Evolutionary conservation across 92 coral and sea anemone species (phyloP).

Genomic region (Phymanthus crucifer): DNA sequence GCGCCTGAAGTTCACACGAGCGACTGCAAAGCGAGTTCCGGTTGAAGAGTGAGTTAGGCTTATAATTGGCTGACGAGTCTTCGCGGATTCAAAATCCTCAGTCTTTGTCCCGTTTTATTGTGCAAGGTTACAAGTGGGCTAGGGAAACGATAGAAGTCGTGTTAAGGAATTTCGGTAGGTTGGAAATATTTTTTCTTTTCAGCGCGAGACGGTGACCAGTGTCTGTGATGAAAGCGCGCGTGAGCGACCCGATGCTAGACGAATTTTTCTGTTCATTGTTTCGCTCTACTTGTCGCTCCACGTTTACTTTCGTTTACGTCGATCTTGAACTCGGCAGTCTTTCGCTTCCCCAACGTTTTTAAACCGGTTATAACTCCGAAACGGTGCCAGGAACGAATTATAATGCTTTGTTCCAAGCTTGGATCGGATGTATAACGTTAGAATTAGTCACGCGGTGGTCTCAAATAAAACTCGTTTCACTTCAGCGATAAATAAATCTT

Average conservation of each 20-base stretch:
- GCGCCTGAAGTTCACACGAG: conserved; percentile 28
- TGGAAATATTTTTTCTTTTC: conserved; percentile 6
- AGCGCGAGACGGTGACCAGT: conserved; percentile 27
- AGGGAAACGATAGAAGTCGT: conserved; percentile 1
- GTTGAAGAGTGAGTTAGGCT: conserved; percentile 38
- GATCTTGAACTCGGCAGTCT: conserved; percentile 7
- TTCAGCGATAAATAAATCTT: conserved; percentile 1
- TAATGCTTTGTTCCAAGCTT: conserved; percentile 6
- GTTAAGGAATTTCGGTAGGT: conserved; percentile 22
- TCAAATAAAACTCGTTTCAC: conserved; percentile 18
- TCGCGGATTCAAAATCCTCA: conserved; percentile 10
- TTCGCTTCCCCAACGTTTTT: conserved; percentile 27
- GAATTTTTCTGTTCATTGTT: conserved; percentile 38
- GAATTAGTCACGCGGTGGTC: conserved; percentile 34
- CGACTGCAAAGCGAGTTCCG: conserved; percentile 63
- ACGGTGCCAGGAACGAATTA: conserved; percentile 4
- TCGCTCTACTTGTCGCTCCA: conserved; percentile 34
- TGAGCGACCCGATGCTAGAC: conserved; percentile 29
- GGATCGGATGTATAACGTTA: conserved; percentile 30
- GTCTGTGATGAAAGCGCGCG: conserved; percentile 40
- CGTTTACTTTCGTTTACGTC: conserved; percentile 27
- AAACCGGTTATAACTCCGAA: neutral
- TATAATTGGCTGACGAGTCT: conserved; percentile 50
- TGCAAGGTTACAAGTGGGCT: conserved; percentile 16
- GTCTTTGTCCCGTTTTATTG: conserved; percentile 28